Conservation (phyloP, 2,113 vertebrate genomes). For the Myodes glareolus region DNA sequence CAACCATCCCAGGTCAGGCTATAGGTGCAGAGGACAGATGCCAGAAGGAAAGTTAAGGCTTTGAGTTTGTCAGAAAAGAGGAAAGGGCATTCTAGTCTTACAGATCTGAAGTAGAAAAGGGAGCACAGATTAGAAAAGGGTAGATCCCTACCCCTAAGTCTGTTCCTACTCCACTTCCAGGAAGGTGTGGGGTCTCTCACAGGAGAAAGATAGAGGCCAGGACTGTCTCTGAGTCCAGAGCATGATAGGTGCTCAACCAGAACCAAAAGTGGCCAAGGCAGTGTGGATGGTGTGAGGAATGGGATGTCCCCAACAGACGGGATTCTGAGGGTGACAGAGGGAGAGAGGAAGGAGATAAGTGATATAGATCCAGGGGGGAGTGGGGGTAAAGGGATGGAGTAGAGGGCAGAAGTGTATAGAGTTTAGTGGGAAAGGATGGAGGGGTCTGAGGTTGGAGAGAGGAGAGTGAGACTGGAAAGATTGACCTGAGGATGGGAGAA, state of each 20-base stretch:
- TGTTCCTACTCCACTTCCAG: background rate
- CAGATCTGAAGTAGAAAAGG: background rate
- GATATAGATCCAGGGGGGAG: background rate
- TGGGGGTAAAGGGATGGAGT: too few species aligned
- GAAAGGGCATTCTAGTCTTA: background rate
- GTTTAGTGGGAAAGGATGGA: background rate
- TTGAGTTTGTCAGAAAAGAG: background rate
- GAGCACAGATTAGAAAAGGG: background rate
- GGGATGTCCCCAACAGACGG: background rate
- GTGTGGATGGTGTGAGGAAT: background rate
- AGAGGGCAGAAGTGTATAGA: background rate
- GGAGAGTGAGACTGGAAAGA: background rate
- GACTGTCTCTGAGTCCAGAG: background rate
- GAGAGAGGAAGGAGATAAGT: background rate
- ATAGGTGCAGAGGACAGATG: background rate
- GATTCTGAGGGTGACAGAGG: too few species aligned
- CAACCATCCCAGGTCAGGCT: too few species aligned
- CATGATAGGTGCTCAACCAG: background rate
- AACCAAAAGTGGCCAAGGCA: background rate
- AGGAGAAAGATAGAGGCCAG: background rate
- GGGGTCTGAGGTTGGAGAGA: background rate
- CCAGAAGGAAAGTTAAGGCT: background rate
- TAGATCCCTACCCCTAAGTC: background rate
- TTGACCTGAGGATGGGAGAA: too few species aligned
- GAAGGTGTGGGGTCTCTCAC: background rate